phyloP scores from a whole-genome alignment of 2,888 invertebrate species.

The Tortrix viridana region DNA sequence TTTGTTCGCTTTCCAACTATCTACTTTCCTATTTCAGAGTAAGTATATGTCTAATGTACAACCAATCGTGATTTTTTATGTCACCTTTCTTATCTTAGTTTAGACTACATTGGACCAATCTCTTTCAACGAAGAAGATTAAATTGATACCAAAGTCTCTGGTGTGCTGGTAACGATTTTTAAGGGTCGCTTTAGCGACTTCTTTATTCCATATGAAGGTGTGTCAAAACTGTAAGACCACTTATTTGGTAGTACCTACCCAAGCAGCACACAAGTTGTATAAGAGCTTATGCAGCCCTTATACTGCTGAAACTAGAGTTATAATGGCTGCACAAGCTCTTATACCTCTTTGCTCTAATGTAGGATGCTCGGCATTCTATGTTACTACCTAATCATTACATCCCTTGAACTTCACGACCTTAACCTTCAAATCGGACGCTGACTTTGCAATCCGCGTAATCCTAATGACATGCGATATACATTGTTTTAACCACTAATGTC shows the following conservation, averaged over 20 bases:
- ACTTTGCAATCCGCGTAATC: constrained; percentile 17
- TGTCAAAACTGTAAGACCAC: no score
- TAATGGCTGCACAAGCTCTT: no score
- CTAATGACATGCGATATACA: constrained; percentile 31
- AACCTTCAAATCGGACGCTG: constrained; percentile 20
- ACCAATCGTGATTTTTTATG: background rate
- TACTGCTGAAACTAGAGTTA: no score
- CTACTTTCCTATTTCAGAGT: constrained; percentile 27
- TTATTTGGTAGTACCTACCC: no score
- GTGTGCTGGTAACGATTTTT: no score
- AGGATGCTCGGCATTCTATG: no score
- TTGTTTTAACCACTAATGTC: constrained; percentile 41
- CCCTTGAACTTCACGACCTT: background rate
- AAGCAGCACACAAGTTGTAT: no score
- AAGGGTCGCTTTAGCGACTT: no score
- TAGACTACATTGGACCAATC: no score
- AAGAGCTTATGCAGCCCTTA: no score
- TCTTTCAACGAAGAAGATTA: background rate
- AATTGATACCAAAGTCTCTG: background rate
- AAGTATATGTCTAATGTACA: constrained; percentile 16
- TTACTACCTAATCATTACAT: background rate
- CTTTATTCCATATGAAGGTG: no score
- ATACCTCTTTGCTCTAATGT: no score
- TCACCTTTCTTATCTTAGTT: background rate
- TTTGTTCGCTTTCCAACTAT: constrained; percentile 28